Conservation (phyloP, 1,140 invertebrate genomes). For the Lordiphosa clarofinis region DNA sequence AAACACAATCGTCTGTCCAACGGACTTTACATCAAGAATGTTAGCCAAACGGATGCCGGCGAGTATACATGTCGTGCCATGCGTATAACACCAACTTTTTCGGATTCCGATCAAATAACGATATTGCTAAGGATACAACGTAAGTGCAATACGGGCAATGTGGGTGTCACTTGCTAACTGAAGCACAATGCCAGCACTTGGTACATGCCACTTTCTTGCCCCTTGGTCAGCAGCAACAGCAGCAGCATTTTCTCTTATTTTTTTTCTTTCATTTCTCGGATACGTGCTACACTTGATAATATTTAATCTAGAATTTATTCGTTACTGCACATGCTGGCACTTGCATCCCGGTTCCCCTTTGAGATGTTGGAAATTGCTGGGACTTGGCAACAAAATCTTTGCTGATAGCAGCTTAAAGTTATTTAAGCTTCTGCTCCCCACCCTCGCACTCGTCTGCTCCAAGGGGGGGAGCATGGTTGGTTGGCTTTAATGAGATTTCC, state of each 20-base stretch:
- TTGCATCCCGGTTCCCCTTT: conserved; percentile 18
- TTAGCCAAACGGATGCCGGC: conserved; percentile 81
- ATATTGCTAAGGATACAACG: conserved; percentile 81
- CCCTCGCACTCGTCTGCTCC: background rate
- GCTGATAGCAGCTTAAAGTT: conserved; percentile 48
- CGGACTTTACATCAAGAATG: conserved; percentile 81
- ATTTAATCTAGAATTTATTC: conserved; percentile 58
- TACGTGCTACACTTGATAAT: conserved; percentile 44
- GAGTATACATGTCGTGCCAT: conserved; percentile 81
- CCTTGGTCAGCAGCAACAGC: conserved; percentile 2
- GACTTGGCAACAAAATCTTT: conserved; percentile 42
- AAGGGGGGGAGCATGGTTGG: conserved; percentile 35
- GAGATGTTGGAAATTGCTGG: conserved; percentile 17
- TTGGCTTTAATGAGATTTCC: conserved; percentile 49
- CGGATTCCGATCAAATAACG: conserved; percentile 79
- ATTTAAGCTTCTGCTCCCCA: conserved; percentile 11
- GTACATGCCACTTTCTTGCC: background rate
- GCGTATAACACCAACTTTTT: conserved; percentile 80
- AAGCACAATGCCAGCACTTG: conserved; percentile 1
- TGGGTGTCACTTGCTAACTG: conserved; percentile 1
- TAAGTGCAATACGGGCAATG: conserved; percentile 74
- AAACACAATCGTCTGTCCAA: conserved; percentile 79
- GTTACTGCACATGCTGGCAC: conserved; percentile 43
- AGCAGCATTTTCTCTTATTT: background rate
- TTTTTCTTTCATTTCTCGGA: conserved; percentile 3